phyloP scores from a whole-genome alignment of 1,140 invertebrate species.

The Neodiprion virginianus region DNA sequence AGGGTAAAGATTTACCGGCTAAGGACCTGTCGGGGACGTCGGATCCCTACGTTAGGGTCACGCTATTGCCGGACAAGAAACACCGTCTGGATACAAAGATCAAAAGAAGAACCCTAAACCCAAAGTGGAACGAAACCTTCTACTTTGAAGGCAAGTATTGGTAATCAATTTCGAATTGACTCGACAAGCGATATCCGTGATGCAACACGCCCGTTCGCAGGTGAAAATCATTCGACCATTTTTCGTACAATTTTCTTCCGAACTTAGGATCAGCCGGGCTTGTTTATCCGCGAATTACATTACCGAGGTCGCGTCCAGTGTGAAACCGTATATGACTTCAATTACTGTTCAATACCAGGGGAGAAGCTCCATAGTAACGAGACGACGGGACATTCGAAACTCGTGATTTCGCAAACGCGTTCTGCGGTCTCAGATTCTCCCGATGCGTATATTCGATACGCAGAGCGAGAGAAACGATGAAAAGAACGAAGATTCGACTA shows the following conservation, averaged over 20 bases:
- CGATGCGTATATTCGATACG: background rate
- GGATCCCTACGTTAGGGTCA: conserved; percentile 91
- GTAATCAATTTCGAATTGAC: conserved; percentile 8
- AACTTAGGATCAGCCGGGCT: background rate
- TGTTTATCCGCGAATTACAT: background rate
- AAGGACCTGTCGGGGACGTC: conserved; percentile 95
- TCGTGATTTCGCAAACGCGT: background rate
- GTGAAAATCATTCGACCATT: too few relatives aligned
- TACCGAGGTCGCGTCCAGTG: background rate
- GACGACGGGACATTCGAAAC: background rate
- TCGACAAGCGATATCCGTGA: conserved; percentile 10
- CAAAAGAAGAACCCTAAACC: conserved; percentile 93
- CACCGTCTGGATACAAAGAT: conserved; percentile 97
- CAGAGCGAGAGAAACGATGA: too few relatives aligned
- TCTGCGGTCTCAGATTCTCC: background rate
- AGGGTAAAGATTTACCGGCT: conserved; percentile 92
- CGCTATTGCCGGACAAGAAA: conserved; percentile 94
- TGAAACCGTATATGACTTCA: background rate
- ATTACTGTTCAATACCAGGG: background rate
- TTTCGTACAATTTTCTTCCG: too few relatives aligned
- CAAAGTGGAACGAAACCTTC: conserved; percentile 97
- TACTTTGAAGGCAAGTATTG: conserved; percentile 86
- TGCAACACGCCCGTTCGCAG: background rate
- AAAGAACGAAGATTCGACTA: too few relatives aligned
- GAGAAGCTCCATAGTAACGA: background rate